phyloP scores from a whole-genome alignment of 2,888 invertebrate genomes.

The Parnassius glacialis region DNA sequence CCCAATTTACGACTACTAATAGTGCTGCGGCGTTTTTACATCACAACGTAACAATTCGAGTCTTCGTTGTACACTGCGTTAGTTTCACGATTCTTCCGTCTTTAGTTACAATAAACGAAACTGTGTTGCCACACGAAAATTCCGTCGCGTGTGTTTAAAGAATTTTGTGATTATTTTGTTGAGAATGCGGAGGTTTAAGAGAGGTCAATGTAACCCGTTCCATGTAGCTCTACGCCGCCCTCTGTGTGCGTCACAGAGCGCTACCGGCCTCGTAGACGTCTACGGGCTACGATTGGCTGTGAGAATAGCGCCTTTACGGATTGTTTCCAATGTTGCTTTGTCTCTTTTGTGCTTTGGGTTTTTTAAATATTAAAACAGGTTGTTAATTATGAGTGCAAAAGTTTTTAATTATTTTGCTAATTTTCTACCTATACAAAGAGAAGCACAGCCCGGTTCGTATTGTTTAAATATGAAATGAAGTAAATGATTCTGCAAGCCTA shows the following conservation, averaged over 20 bases:
- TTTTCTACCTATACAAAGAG: background rate
- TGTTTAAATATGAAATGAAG: no score
- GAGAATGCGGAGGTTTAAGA: slow-evolving; percentile 53
- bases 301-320: slow-evolving; percentile 31
- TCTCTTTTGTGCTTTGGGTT: slow-evolving; percentile 28
- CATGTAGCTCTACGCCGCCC: slow-evolving; percentile 64
- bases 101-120: slow-evolving; percentile 5
- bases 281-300: slow-evolving; percentile 62
- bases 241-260: slow-evolving; percentile 62
- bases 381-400: background rate
- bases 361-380: slow-evolving; percentile 10
- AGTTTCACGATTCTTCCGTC: slow-evolving; percentile 7
- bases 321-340: slow-evolving; percentile 19
- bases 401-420: slow-evolving; percentile 10
- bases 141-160: slow-evolving; percentile 12
- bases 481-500: no score
- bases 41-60: slow-evolving; percentile 5
- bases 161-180: slow-evolving; percentile 32
- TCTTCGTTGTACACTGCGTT: slow-evolving; percentile 5
- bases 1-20: slow-evolving; percentile 21
- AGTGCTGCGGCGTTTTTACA: slow-evolving; percentile 18
- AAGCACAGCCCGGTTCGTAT: background rate
- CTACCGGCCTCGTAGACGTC: slow-evolving; percentile 70
- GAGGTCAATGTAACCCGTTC: slow-evolving; percentile 59
- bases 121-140: slow-evolving; percentile 23